Evolutionary conservation across 2,888 invertebrate genomes (phyloP), one percentile per base, ranked within the genome.

Genomic region (Tinea pellionella): DNA sequence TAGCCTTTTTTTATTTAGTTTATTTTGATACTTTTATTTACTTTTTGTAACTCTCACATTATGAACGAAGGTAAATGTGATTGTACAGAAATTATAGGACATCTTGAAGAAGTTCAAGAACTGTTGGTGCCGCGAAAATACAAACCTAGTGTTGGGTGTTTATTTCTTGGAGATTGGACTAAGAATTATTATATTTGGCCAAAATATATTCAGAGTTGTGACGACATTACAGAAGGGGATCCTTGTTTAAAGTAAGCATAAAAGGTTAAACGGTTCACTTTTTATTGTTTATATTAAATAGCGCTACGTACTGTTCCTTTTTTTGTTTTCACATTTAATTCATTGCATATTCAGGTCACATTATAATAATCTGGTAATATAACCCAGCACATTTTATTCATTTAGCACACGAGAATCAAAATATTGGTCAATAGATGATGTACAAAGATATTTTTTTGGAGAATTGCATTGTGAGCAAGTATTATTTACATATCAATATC

Each of bases 341-440:
- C 24, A n/a, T n/a, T n/a, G n/a, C n/a, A n/a, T n/a, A n/a, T n/a
- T n/a, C n/a, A n/a, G n/a, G n/a, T n/a, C n/a, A n/a, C n/a, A n/a
- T n/a, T n/a, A n/a, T n/a, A n/a, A n/a, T n/a, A n/a, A n/a, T n/a
- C n/a, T n/a, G n/a, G n/a, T n/a, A n/a, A n/a, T n/a, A n/a, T n/a
- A n/a, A n/a, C n/a, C n/a, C n/a, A n/a, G n/a, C n/a, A n/a, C n/a
- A n/a, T n/a, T 24, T 24, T 24, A 24, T 24, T 24, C 24, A 24
- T 24, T 24, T 24, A 47, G 47, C 15, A 16, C 47, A 47, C 15
- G 15, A 1, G 72, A 81, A 51, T 66, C 76, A 0, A 69, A 73
- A 0, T 80, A 75, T 66, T 84, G 82, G 83, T 72, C 74, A 1
- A 82, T 85, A 18, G 73, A 78, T 59, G 80, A 84, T 58, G 81